Base-by-base conservation (phyloP, 2,888 invertebrate species). In the Clanis bilineata region DNA sequence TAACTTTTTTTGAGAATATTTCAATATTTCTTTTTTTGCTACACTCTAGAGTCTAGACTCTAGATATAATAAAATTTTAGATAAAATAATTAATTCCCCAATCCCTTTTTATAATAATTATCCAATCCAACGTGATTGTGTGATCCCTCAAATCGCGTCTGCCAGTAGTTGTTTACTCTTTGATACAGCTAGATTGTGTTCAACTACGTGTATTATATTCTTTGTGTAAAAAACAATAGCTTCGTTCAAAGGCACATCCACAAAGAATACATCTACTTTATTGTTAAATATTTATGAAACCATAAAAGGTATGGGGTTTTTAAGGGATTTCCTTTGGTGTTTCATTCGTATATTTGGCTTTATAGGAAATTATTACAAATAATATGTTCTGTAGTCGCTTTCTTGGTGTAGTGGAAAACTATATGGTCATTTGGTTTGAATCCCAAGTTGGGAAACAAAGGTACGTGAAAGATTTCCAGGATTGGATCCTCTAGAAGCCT, bases 261-360 rank as follows among this genome's bases (percentile, higher is more conserved):
- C 32, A 64, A 61, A 57, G 62, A 64, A 64, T 57, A 66, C 64
- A 64, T 61, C 57, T 64, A 67, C 65, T 73, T 72, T 69, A 74
- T 70, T 71, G 72, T 69, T 61, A 74, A 74, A 70, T 65, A 74
- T 71, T 65, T 70, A 72, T 58, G 66, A 54, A 61, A 68, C 47
- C 56, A 65, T 59, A 67, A 61, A 64, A 67, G 61, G 45, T 65
- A 62, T 44, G 54, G 55, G 47, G 38, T 47, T 57, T 51, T 21
- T 5, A 9, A 51, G 3, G 21, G 41, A 28, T 57, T 57, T 43
- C 18, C 43, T 28, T 43, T 25, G 43, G 18, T 57, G 7, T 23
- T 32, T 12, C 15, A 18, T 57, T 28, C 32, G 10, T 28, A 15
- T 41, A 23, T 23, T 32, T 12, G 25, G 6, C 15, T 43, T 18